Conservation (phyloP, 1,140 invertebrate species). For the Drosophila fuyamai region DNA sequence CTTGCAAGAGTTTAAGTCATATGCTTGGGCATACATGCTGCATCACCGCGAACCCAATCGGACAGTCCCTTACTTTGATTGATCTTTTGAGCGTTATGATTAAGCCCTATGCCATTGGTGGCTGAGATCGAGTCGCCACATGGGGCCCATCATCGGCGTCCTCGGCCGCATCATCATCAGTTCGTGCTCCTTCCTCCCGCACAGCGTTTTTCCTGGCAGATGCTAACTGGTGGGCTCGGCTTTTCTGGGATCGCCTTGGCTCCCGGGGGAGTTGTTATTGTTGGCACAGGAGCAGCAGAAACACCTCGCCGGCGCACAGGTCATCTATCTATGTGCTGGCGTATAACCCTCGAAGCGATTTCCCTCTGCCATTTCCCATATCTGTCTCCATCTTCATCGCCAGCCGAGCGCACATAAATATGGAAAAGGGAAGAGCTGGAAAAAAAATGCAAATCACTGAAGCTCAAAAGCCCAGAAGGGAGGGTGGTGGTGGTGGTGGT, state of each 20-base stretch:
- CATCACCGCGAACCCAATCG: conserved; percentile 16
- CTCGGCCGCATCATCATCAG: conserved; percentile 36
- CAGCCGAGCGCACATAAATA: conserved; percentile 70
- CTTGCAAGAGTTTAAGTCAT: too few species aligned
- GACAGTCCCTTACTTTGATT: conserved; percentile 52
- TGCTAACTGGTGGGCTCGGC: conserved; percentile 34
- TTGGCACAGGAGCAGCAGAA: conserved; percentile 55
- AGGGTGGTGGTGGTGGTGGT: conserved; percentile 2
- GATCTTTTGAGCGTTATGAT: conserved; percentile 54
- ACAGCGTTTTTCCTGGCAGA: conserved; percentile 28
- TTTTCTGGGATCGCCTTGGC: conserved; percentile 38
- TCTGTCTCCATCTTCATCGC: conserved; percentile 53
- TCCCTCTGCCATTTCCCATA: conserved; percentile 8
- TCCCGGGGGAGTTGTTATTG: conserved; percentile 66
- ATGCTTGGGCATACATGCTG: background rate
- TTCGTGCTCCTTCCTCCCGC: background rate
- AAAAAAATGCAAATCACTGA: conserved; percentile 79
- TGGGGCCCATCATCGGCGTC: conserved; percentile 46
- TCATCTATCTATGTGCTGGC: conserved; percentile 43
- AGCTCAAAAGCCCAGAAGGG: conserved; percentile 70
- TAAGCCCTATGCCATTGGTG: background rate
- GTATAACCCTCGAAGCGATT: conserved; percentile 4
- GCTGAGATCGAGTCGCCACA: conserved; percentile 55
- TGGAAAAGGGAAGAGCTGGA: conserved; percentile 31
- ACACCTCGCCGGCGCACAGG: conserved; percentile 54